Evolutionary conservation across 2,113 vertebrate species (phyloP), one percentile per base, ranked within the genome.

Genomic region (Rhipidura dahli): DNA sequence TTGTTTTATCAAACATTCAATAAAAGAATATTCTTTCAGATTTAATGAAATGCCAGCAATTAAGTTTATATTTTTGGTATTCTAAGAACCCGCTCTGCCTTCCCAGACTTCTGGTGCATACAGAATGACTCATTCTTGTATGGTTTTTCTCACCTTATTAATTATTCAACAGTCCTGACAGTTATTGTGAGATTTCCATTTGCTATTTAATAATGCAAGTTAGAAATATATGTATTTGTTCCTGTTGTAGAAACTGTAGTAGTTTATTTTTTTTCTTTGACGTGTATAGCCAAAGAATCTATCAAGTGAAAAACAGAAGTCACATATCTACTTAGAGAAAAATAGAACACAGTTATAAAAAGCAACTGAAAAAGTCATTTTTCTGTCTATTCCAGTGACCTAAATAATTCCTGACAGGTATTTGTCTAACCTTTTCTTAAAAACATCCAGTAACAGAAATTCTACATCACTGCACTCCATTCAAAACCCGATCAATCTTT

Each of bases 351-450:
- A 51, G 83, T 70, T 86, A 90, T 45, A 77, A 90, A 93, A 97
- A 89, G 51, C 11, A 6, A 66, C 56, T 31, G 42, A 63, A 88
- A 64, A 94, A 70, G 42, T 86, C 3, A 63, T 92, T 92, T n/a
- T 65, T 87, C 75, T 94, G 19, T 81, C 95, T 92, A 59, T 96
- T 69, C 60, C 42, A 90, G 80, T 94, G 83, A 89, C 80, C 47
- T 83, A 94, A 90, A 93, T 89, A 92, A 89, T 77, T 94, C 44
- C 47, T 89, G 93, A 60, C 64, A 93, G 83, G 64, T 87, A 75
- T 95, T 92, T 94, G 86, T 90, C 83, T 95, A 94, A 92, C 39
- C 83, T 93, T 77, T 86, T 81, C 91, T 89, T 86, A 81, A 97
- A 90, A 94, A 40, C 63, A 89, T 83, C 35, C 40, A 59, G 33